A percentile compares a stretch with the other conserved stretches of the same genome.
Evolutionary conservation across 2,113 vertebrate species (phyloP).

Genomic region (Nothoprocta perdicaria): DNA sequence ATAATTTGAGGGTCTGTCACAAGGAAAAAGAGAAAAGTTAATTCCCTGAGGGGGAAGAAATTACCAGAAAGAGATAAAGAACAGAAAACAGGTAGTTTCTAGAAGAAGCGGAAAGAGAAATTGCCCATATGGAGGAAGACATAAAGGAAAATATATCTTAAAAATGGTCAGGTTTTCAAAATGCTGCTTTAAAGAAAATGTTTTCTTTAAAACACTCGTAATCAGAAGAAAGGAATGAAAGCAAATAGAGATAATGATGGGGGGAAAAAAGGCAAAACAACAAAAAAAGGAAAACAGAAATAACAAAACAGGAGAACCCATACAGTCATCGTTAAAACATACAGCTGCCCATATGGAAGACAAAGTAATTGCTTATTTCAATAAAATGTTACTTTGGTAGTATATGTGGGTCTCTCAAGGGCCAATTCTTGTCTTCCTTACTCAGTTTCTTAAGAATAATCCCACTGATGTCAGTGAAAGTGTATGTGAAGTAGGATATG

Average conservation of each 20-base stretch:
- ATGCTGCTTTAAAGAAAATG: not conserved
- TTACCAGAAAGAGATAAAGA: not conserved
- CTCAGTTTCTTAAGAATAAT: not conserved
- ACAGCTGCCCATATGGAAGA: not conserved
- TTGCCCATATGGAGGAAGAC: not conserved
- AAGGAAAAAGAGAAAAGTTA: not conserved
- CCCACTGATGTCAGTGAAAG: not conserved
- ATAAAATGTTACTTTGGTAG: fast-evolving
- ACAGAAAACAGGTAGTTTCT: not conserved
- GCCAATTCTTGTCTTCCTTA: fast-evolving
- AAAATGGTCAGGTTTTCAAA: not conserved
- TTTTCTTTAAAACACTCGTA: not conserved
- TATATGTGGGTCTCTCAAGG: not conserved
- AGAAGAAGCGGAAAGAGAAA: not conserved
- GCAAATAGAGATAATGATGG: not conserved
- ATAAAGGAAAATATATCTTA: not conserved
- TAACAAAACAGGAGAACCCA: not conserved
- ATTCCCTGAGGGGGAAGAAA: not conserved
- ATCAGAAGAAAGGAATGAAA: not conserved
- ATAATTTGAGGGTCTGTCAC: not conserved
- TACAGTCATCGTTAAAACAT: not conserved
- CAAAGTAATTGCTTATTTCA: not conserved
- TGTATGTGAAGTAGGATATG: not conserved
- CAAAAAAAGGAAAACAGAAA: not conserved
- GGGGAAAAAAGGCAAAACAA: not conserved